Conservation (phyloP, 2,797 vertebrate genomes). For the Microcaecilia unicolor region DNA sequence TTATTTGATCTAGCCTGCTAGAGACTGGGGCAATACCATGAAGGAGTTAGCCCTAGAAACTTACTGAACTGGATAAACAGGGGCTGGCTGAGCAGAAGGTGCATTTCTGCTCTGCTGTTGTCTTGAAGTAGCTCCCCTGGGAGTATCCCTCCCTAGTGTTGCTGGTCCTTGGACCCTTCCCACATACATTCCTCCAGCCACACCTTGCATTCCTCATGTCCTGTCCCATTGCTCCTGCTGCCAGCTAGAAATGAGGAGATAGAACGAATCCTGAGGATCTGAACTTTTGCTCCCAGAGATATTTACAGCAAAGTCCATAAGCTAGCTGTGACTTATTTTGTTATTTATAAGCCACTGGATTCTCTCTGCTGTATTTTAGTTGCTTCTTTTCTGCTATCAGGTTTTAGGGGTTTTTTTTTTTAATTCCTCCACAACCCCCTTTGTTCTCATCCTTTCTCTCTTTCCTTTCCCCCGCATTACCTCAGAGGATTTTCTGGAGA, state of each 20-base stretch:
- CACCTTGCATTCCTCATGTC: conserved; percentile 38
- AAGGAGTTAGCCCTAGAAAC: no score
- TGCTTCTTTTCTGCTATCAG: conserved; percentile 3
- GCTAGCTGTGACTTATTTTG: conserved; percentile 21
- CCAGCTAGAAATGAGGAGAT: not conserved
- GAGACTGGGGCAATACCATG: no score
- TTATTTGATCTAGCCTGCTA: no score
- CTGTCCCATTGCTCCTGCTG: conserved; percentile 36
- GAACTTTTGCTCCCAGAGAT: conserved; percentile 22
- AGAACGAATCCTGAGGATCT: conserved; percentile 1
- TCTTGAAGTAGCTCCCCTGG: conserved; percentile 29
- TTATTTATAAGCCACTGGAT: not conserved
- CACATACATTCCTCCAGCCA: conserved; percentile 15
- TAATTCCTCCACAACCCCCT: conserved; percentile 1
- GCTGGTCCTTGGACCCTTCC: conserved; percentile 24
- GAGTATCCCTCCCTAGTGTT: conserved; percentile 30
- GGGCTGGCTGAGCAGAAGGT: no score
- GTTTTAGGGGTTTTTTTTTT: not conserved
- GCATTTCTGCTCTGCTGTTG: conserved; percentile 23
- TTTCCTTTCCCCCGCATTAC: not conserved
- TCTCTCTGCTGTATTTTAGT: conserved; percentile 17
- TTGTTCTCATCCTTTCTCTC: not conserved
- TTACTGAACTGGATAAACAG: no score
- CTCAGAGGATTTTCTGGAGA: conserved; percentile 39
- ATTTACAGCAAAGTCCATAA: conserved; percentile 35